phyloP scores from a whole-genome alignment of 1,140 invertebrate species.

The Brachionus plicatilis region DNA sequence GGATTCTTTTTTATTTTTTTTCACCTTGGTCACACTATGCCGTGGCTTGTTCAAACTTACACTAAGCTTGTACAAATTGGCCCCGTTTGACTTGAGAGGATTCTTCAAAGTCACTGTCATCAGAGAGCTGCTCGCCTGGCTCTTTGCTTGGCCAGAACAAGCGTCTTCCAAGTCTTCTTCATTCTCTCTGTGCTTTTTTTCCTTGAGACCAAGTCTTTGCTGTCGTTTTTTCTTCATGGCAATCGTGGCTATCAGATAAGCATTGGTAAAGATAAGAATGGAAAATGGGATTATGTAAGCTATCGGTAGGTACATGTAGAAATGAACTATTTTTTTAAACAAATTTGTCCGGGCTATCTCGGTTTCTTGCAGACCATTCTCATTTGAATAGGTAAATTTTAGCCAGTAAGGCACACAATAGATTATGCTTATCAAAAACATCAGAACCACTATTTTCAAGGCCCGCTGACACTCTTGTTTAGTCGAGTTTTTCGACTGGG shows the following conservation, averaged over 20 bases:
- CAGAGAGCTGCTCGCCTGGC: background rate
- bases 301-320: constrained; percentile 11
- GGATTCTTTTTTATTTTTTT: background rate
- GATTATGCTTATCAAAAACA: background rate
- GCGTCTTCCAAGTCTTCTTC: background rate
- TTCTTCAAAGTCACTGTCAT: constrained; percentile 13
- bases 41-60: background rate
- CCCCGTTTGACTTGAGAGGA: background rate
- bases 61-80: background rate
- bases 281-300: constrained; percentile 22
- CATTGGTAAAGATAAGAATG: constrained; percentile 24
- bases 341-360: background rate
- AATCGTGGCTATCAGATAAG: background rate
- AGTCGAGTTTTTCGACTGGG: background rate
- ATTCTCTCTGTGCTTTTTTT: background rate
- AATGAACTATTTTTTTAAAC: constrained; percentile 13
- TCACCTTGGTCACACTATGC: background rate
- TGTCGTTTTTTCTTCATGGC: background rate
- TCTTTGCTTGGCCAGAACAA: background rate
- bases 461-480: background rate
- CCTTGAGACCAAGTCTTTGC: background rate
- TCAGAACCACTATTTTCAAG: background rate
- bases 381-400: background rate
- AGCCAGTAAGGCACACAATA: constrained; percentile 31
- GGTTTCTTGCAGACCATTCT: background rate